Conservation (phyloP, 2,888 invertebrate genomes). For the Pedicia rivosa region DNA sequence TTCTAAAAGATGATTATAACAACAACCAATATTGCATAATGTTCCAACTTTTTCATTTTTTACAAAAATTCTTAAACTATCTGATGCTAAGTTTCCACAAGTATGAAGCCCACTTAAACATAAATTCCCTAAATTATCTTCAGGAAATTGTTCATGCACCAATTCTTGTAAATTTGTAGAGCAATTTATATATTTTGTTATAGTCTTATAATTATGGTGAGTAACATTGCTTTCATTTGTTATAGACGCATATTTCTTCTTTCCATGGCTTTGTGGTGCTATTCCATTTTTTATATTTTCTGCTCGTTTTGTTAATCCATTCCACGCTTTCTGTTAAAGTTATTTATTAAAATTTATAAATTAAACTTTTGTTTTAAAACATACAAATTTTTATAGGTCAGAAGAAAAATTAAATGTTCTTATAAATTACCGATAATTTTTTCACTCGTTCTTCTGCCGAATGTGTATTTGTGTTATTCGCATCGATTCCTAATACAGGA, state of each 20-base stretch:
- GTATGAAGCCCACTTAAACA: slow-evolving; percentile 68
- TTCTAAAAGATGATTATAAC: slow-evolving; percentile 68
- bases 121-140: slow-evolving; percentile 25
- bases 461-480: slow-evolving; percentile 45
- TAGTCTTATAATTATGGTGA: slow-evolving; percentile 40
- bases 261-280: slow-evolving; percentile 20
- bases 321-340: slow-evolving; percentile 38
- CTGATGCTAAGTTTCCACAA: slow-evolving; percentile 69
- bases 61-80: slow-evolving; percentile 52
- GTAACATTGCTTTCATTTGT: slow-evolving; percentile 6
- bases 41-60: slow-evolving; percentile 36
- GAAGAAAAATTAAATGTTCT: too few relatives aligned
- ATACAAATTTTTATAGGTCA: too few relatives aligned
- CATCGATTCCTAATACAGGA: slow-evolving; percentile 70
- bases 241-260: slow-evolving; percentile 7
- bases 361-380: too few relatives aligned
- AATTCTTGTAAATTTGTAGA: slow-evolving; percentile 37
- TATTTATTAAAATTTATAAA: slow-evolving; percentile 6
- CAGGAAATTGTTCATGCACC: slow-evolving; percentile 33
- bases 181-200: slow-evolving; percentile 41
- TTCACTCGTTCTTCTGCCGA: slow-evolving; percentile 39
- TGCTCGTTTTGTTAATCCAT: slow-evolving; percentile 37
- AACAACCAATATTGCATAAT: slow-evolving; percentile 74
- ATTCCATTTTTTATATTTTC: slow-evolving; percentile 30
- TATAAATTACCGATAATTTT: too few relatives aligned